Conservation (phyloP, 2,797 vertebrate species). For the Squalus acanthias region DNA sequence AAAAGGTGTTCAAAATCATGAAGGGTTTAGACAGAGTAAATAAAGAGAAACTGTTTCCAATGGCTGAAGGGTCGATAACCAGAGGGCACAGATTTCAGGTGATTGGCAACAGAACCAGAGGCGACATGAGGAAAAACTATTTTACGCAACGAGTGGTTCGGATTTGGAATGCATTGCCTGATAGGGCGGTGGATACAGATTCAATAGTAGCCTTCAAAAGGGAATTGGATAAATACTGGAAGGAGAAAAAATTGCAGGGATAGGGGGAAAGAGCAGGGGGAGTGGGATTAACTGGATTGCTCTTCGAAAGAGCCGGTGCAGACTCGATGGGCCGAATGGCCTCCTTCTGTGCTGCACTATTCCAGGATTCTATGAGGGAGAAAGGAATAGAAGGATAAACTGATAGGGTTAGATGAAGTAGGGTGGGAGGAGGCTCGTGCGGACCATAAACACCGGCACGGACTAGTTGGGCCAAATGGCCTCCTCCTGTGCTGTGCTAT, state of each 20-base stretch:
- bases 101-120: not conserved
- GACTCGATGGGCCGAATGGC: not conserved
- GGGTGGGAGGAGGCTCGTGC: no score
- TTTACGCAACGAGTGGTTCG: not conserved
- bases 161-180: not conserved
- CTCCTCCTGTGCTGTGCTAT: no score
- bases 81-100: not conserved
- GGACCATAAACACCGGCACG: no score
- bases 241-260: not conserved
- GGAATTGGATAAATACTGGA: not conserved
- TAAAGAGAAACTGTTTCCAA: not conserved
- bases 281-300: no score
- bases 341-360: not conserved
- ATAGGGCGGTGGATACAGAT: not conserved
- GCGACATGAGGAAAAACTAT: not conserved
- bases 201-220: not conserved
- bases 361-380: not conserved
- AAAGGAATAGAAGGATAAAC: no score
- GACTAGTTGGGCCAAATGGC: no score
- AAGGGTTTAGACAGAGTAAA: not conserved
- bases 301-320: not conserved
- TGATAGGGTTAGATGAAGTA: no score
- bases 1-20: not conserved
- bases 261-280: no score
- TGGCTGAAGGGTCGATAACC: not conserved